Evolutionary conservation across 2,888 invertebrate genomes (phyloP), one percentile per base, ranked within the genome.

Genomic region (Apamea sordens): DNA sequence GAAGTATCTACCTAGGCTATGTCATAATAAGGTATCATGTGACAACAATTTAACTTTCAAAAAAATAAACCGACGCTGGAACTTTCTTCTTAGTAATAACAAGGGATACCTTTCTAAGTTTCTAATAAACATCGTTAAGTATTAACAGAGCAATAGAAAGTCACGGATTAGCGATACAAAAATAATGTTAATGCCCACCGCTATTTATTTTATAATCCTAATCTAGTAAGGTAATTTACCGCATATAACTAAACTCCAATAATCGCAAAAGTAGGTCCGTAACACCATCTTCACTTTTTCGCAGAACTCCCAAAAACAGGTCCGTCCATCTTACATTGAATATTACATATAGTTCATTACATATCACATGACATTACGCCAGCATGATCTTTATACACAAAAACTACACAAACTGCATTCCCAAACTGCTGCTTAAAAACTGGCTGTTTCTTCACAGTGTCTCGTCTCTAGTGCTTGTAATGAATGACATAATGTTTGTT

Each of bases 401-500:
- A 83, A 84, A 82, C 75, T 79, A 79, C 63, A 75, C 70, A 65
- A 86, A 65, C 85, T 64, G 77, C 84, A 81, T 89, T 82, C 82
- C 44, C 61, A 59, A 50, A 50, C 50, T 74, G 73, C 71, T 67
- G 73, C 71, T 87, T 78, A 63, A 82, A 87, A 86, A 88, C 87
- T 83, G 82, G 82, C 71, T 86, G 86, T 90, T 89, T 90, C 90
- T 84, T 81, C 86, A 83, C 87, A 86, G 84, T 61, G 50, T 89
- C 86, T 89, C 90, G 90, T 88, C 86, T 89, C 85, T 90, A 85
- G 86, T 86, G 84, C 86, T 88, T 81, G 84, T 85, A 89, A 89
- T 90, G 89, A 88, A 89, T 90, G 89, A 88, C 89, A 88, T 89
- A 85, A 86, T 83, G 72, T 89, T 90, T 90, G 87, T 92, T 90